These are phyloP conservation scores for Subanguina moxae DNA, from an alignment of 1,140 invertebrate genomes.

Conservation along the genomic window DNA sequence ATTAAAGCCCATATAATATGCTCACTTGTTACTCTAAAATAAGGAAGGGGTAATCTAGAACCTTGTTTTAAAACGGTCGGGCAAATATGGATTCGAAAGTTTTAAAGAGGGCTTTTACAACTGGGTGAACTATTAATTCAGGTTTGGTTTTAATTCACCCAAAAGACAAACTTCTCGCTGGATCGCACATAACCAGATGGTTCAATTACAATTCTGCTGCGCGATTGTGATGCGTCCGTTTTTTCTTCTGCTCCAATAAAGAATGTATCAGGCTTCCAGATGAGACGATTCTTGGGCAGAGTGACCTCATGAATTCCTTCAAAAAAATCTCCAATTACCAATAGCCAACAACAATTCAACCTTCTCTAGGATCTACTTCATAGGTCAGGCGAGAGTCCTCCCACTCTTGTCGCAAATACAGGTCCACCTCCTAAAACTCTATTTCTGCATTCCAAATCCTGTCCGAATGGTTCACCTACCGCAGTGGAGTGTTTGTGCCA, in stretches of 20 bases:
- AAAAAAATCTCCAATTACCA: no score
- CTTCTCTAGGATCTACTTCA: constrained; percentile 51
- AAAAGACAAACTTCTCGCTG: constrained; percentile 10
- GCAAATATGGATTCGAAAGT: no score
- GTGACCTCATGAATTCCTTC: constrained; percentile 4
- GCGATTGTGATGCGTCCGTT: background rate
- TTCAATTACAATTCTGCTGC: constrained; percentile 23
- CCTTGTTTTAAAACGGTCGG: no score
- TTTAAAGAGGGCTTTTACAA: no score
- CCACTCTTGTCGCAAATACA: constrained; percentile 54
- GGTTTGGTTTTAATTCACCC: background rate
- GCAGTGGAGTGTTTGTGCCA: constrained; percentile 44
- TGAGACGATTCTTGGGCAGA: constrained; percentile 40
- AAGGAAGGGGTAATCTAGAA: no score
- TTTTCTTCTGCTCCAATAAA: constrained; percentile 27
- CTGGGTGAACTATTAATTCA: background rate
- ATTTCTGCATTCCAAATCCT: background rate
- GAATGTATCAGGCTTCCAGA: constrained; percentile 57
- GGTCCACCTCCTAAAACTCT: constrained; percentile 49
- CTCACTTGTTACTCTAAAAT: no score
- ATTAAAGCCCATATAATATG: no score
- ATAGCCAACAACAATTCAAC: constrained; percentile 23
- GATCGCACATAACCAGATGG: constrained; percentile 24
- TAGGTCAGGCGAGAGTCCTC: constrained; percentile 51
- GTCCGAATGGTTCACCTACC: constrained; percentile 22